Evolutionary conservation across 2,888 invertebrate species (phyloP), one percentile per base, ranked within the genome.

Genomic region (Cosmia trapezina): DNA sequence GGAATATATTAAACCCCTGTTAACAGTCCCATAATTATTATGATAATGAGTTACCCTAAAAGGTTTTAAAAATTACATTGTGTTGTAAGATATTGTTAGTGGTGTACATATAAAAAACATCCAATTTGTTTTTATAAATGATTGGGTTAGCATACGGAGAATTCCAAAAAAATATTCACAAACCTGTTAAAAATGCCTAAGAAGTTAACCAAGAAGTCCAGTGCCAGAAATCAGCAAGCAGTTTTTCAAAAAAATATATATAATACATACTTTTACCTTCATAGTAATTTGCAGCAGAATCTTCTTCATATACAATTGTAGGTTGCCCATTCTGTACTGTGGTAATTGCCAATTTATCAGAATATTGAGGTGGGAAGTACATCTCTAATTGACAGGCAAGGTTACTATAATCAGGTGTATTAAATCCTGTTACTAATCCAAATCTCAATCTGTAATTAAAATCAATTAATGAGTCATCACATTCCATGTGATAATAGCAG

Each of bases 311-410:
- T 14, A 86, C 69, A 59, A 77, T 78, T 45, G 68, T 64, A 62
- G 84, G 67, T 53, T 81, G 33, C 53, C 91, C 91, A 87, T 91
- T 84, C 57, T 89, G 68, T 77, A 89, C 73, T 56, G 81, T 78
- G 77, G 83, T 87, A 60, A 91, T 68, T 43, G 56, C 19, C 45
- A 90, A 78, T 71, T 88, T 84, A 63, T 85, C 76, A 12, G 70
- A 60, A 63, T 78, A 66, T 37, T 75, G 77, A 69, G 83, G 78
- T 45, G 87, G 84, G 74, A 92, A 91, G 70, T 78, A 69, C 51
- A 89, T 85, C 57, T 90, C 90, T 76, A 93, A 72, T 84, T 92
- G 90, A 70, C 90, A 91, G 17, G 91, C 92, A 80, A 92, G 83
- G 76, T 93, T 93, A 63, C 86, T 81, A 68, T 90, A 87, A 75